Percentiles rank a stretch among this genome's conserved stretches.
These are phyloP conservation scores for Nycticryphes semicollaris DNA, from an alignment of 2,113 vertebrate species.

Conservation along the genomic window DNA sequence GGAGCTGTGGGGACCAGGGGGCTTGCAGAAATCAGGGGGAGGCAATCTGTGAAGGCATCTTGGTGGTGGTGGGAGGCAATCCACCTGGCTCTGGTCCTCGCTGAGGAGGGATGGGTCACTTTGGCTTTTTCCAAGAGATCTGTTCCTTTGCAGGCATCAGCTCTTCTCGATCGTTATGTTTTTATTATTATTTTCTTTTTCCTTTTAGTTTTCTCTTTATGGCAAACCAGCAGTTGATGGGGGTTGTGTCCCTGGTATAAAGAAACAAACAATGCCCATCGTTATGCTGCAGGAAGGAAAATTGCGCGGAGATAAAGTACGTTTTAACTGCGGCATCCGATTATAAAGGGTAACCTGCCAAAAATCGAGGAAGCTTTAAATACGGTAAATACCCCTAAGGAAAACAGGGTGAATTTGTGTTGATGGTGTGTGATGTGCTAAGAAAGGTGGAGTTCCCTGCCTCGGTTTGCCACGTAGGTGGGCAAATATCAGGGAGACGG, in stretches of 20 bases:
- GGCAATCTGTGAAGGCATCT: neutral
- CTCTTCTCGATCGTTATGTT: neutral
- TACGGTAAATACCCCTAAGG: neutral
- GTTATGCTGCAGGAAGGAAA: neutral
- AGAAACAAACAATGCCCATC: constrained; percentile 10
- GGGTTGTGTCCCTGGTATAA: neutral
- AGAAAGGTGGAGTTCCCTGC: neutral
- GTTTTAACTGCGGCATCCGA: neutral
- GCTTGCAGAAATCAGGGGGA: neutral
- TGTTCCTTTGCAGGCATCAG: neutral
- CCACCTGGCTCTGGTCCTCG: neutral
- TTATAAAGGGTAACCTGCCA: neutral
- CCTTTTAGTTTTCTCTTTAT: neutral
- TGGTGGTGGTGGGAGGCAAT: neutral
- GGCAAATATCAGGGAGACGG: neutral
- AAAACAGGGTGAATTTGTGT: neutral
- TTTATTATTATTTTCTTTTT: neutral
- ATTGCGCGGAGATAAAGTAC: neutral
- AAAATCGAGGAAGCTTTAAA: neutral
- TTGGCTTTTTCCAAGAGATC: neutral
- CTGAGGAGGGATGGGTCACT: neutral
- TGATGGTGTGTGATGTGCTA: neutral
- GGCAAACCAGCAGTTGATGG: neutral
- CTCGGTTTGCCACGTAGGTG: neutral
- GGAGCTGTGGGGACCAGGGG: neutral